Evolutionary conservation across 2,113 vertebrate species (phyloP).

Genomic region (Loxodonta africana): DNA sequence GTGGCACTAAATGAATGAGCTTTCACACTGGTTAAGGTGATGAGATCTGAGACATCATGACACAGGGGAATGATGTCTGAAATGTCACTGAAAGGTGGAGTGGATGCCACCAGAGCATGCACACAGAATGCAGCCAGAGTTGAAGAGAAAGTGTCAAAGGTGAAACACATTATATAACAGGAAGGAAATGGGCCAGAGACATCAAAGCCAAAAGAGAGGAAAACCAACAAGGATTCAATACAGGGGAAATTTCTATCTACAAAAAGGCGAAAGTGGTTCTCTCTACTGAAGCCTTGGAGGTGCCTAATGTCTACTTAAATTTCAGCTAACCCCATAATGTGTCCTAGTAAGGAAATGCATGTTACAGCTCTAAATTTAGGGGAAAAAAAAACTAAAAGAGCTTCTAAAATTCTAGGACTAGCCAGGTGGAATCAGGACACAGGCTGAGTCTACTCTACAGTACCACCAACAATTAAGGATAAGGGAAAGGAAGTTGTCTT

Average conservation of each 20-base stretch:
- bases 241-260: slow-evolving; percentile 28
- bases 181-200: slow-evolving; percentile 7
- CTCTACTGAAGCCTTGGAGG: slow-evolving; percentile 39
- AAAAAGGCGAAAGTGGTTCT: background rate
- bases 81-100: slow-evolving; percentile 15
- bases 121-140: background rate
- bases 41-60: background rate
- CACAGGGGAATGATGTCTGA: background rate
- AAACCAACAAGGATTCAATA: background rate
- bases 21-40: slow-evolving; percentile 16
- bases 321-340: slow-evolving; percentile 42
- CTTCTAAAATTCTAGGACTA: slow-evolving; percentile 80
- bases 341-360: slow-evolving; percentile 46
- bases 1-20: background rate
- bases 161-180: background rate
- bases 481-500: slow-evolving; percentile 1
- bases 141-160: slow-evolving; percentile 26
- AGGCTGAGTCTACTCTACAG: slow-evolving; percentile 16
- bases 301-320: slow-evolving; percentile 62
- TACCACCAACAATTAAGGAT: background rate
- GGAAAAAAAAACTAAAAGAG: background rate
- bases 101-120: slow-evolving; percentile 32
- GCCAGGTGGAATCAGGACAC: slow-evolving; percentile 60
- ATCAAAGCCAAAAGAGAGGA: slow-evolving; percentile 15
- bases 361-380: slow-evolving; percentile 66